phyloP scores from a whole-genome alignment of 2,113 vertebrate species.

The Arothron firmamentum region DNA sequence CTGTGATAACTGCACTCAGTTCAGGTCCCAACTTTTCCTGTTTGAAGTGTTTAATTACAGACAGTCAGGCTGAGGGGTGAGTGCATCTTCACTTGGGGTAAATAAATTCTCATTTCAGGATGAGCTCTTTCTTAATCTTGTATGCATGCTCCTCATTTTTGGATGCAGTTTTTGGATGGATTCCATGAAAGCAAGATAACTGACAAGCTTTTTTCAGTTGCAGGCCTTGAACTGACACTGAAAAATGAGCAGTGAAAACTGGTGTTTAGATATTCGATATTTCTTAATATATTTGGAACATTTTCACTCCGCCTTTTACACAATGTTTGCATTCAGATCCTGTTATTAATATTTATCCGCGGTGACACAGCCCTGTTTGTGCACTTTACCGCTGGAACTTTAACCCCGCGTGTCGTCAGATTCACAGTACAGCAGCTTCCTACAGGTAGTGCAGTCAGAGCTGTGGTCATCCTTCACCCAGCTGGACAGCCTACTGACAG shows the following conservation, averaged over 20 bases:
- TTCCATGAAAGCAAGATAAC: not conserved
- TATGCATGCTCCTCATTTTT: too few species aligned
- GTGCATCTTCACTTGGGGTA: too few species aligned
- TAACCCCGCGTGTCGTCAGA: slow-evolving; percentile 15
- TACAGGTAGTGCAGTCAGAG: slow-evolving; percentile 33
- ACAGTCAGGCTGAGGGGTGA: too few species aligned
- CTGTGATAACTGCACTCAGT: too few species aligned
- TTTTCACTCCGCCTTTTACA: not conserved
- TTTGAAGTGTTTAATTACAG: too few species aligned
- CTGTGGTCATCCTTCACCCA: slow-evolving; percentile 38
- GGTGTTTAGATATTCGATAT: too few species aligned
- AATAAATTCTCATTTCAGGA: too few species aligned
- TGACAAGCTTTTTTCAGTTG: not conserved
- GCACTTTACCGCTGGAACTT: slow-evolving; percentile 11
- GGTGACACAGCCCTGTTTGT: slow-evolving; percentile 7
- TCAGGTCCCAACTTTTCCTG: too few species aligned
- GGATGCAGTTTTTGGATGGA: too few species aligned
- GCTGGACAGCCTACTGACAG: slow-evolving; percentile 42
- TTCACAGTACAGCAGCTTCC: slow-evolving; percentile 1
- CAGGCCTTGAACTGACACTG: not conserved
- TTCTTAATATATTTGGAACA: not conserved
- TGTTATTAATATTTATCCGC: slow-evolving; percentile 4
- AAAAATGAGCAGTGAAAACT: too few species aligned
- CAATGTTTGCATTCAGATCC: not conserved
- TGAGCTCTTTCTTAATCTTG: too few species aligned